phyloP scores from a whole-genome alignment of 2,888 invertebrate species.

The Thera britannica region DNA sequence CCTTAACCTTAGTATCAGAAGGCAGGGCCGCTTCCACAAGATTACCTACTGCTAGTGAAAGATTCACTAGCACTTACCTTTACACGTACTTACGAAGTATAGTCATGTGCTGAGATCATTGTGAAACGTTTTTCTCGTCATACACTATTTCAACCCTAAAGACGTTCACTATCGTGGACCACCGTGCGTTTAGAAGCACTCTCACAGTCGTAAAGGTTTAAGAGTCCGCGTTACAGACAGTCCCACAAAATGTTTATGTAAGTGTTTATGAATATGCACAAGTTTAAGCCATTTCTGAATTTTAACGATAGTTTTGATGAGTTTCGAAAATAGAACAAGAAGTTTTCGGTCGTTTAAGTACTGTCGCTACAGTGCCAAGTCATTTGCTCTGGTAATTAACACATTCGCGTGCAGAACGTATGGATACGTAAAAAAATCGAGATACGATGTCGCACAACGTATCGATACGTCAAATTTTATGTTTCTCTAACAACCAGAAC shows the following conservation, averaged over 20 bases:
- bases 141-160: neutral
- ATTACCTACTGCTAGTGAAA: too few species aligned
- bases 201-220: conserved; percentile 53
- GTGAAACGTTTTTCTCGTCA: too few species aligned
- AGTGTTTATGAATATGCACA: conserved; percentile 67
- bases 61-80: too few species aligned
- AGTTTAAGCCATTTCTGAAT: conserved; percentile 37
- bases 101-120: too few species aligned
- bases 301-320: conserved; percentile 39
- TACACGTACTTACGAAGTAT: too few species aligned
- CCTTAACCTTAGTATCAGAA: too few species aligned
- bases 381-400: too few species aligned
- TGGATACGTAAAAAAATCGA: too few species aligned
- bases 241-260: conserved; percentile 52
- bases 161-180: neutral
- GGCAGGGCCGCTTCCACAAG: conserved; percentile 34
- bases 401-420: too few species aligned
- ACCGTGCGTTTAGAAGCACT: conserved; percentile 61
- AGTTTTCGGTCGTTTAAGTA: conserved; percentile 15
- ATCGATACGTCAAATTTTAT: too few species aligned
- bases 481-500: too few species aligned
- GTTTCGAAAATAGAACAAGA: conserved; percentile 20
- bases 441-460: too few species aligned
- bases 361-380: neutral
- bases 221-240: conserved; percentile 28